These are phyloP conservation scores for Globodera rostochiensis DNA, from an alignment of 1,140 invertebrate species.

Conservation along the genomic window DNA sequence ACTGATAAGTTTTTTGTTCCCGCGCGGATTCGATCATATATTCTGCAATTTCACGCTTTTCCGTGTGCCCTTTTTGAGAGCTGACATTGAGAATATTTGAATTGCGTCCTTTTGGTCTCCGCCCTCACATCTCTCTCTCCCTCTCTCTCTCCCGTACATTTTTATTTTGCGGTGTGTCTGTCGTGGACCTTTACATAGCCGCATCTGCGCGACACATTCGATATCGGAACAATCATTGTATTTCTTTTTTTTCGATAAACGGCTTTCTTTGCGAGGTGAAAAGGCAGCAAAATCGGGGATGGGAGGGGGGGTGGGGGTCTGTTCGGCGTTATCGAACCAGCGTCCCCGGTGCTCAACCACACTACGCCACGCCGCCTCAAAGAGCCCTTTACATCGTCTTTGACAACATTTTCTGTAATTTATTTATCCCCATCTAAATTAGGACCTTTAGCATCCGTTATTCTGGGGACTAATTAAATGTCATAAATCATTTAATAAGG, in stretches of 20 bases:
- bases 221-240: not conserved
- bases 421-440: too few species aligned
- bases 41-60: not conserved
- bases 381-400: too few species aligned
- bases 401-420: too few species aligned
- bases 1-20: not conserved
- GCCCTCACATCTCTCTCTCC: not conserved
- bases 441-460: too few species aligned
- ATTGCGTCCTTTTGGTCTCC: conserved; percentile 2
- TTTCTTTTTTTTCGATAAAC: not conserved
- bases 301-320: too few species aligned
- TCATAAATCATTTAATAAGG: too few species aligned
- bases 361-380: too few species aligned
- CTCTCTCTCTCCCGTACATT: not conserved
- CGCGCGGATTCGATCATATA: not conserved
- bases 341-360: too few species aligned
- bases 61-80: not conserved
- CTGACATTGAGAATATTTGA: not conserved
- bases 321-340: too few species aligned
- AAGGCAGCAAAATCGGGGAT: too few species aligned
- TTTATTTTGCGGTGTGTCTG: not conserved
- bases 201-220: not conserved
- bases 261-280: not conserved
- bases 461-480: too few species aligned
- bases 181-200: not conserved